A percentile compares a stretch with the other conserved stretches of the same genome.
These are phyloP conservation scores for Microdon myrmicae DNA, from an alignment of 2,888 invertebrate species.

Conservation along the genomic window DNA sequence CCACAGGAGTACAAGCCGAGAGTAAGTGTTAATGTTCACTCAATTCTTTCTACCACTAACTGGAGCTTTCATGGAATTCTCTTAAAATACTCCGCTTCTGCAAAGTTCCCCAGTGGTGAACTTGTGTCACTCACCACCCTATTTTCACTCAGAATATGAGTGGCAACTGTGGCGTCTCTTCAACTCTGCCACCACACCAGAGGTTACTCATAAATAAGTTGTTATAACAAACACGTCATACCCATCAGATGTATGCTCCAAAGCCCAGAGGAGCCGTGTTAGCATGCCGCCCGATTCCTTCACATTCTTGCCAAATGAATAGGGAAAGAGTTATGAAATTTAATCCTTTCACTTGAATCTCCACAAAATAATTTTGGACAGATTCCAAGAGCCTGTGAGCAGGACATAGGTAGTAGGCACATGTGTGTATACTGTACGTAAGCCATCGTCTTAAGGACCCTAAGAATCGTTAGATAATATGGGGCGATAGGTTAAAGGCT, in stretches of 20 bases:
- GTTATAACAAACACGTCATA: constrained; percentile 9
- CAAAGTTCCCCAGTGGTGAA: constrained; percentile 22
- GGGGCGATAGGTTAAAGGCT: constrained; percentile 37
- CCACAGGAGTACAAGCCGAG: no score
- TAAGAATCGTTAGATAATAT: constrained; percentile 43
- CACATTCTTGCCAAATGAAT: background rate
- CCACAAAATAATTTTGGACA: constrained; percentile 45
- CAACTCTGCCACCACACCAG: constrained; percentile 2
- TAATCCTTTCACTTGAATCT: constrained; percentile 39
- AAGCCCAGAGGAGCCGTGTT: constrained; percentile 12
- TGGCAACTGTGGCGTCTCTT: constrained; percentile 1
- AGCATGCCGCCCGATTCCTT: constrained; percentile 3
- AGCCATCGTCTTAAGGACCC: no score
- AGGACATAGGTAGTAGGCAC: constrained; percentile 45
- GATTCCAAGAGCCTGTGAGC: constrained; percentile 49
- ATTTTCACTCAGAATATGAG: constrained; percentile 14
- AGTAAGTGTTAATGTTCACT: no score
- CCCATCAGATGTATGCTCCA: no score
- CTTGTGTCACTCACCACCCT: background rate
- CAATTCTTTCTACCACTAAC: no score
- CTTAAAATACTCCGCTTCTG: constrained; percentile 23
- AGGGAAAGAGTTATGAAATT: constrained; percentile 46
- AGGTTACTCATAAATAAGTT: constrained; percentile 11
- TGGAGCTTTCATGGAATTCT: no score
- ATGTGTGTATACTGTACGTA: constrained; percentile 36